Conservation (phyloP, 2,888 invertebrate species). For the Cecidostiba fungosa region DNA sequence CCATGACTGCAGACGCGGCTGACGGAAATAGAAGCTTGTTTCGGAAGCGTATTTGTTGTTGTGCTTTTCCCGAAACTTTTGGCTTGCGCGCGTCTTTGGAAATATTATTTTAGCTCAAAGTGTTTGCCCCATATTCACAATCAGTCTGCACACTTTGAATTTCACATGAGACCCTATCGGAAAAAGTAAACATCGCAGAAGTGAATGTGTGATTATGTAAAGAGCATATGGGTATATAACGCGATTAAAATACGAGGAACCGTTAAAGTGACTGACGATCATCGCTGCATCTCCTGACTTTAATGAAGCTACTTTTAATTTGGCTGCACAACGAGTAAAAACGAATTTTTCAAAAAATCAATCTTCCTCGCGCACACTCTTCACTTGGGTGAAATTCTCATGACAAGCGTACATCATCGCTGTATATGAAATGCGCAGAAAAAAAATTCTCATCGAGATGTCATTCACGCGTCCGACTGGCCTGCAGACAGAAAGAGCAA, state of each 20-base stretch:
- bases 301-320: too few species aligned
- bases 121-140: not conserved
- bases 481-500: not conserved
- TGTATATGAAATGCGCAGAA: not conserved
- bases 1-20: not conserved
- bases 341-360: too few species aligned
- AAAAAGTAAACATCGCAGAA: not conserved
- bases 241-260: too few species aligned
- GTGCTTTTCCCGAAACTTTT: not conserved
- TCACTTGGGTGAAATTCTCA: not conserved
- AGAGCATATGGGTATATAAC: too few species aligned
- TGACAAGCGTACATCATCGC: not conserved
- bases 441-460: not conserved
- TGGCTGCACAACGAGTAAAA: too few species aligned
- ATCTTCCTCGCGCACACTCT: not conserved
- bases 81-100: not conserved
- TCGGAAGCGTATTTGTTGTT: too few species aligned
- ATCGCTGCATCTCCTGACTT: too few species aligned
- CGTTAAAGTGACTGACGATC: too few species aligned
- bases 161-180: too few species aligned
- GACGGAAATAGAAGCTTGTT: conserved; percentile 2
- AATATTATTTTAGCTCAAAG: not conserved
- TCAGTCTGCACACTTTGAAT: not conserved
- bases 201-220: not conserved
- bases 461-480: not conserved